Conservation (phyloP, 2,797 vertebrate genomes). For the Synaphobranchus kaupii region DNA sequence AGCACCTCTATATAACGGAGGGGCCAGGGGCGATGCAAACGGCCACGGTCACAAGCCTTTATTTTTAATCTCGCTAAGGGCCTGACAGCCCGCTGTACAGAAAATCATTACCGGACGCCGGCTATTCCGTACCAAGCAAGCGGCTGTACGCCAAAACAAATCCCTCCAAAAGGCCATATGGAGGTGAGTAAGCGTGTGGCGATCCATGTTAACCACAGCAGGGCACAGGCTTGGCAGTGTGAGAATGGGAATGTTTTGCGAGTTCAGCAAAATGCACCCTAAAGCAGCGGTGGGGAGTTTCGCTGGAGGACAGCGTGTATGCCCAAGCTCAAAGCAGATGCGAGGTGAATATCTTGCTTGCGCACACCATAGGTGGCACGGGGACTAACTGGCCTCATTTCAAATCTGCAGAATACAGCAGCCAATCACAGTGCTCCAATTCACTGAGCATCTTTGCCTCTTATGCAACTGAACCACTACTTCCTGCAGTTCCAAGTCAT, state of each 20-base stretch:
- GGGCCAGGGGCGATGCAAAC: neutral
- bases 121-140: neutral
- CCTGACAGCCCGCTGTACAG: neutral
- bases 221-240: neutral
- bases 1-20: neutral
- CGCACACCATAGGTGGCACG: too few species aligned
- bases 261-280: neutral
- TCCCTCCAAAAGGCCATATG: neutral
- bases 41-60: neutral
- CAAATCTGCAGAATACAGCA: neutral
- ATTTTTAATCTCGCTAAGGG: neutral
- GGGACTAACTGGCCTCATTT: neutral
- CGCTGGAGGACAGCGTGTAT: neutral
- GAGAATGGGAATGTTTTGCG: neutral
- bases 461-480: neutral
- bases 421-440: neutral
- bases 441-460: neutral
- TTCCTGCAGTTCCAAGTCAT: neutral
- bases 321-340: neutral
- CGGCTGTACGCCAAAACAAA: neutral
- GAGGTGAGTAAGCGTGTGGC: neutral
- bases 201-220: neutral
- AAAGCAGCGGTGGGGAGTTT: neutral
- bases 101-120: neutral
- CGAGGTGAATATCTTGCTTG: neutral